Evolutionary conservation across 2,113 vertebrate genomes (phyloP), one percentile per base, ranked within the genome.

Genomic region (Python bivittatus): DNA sequence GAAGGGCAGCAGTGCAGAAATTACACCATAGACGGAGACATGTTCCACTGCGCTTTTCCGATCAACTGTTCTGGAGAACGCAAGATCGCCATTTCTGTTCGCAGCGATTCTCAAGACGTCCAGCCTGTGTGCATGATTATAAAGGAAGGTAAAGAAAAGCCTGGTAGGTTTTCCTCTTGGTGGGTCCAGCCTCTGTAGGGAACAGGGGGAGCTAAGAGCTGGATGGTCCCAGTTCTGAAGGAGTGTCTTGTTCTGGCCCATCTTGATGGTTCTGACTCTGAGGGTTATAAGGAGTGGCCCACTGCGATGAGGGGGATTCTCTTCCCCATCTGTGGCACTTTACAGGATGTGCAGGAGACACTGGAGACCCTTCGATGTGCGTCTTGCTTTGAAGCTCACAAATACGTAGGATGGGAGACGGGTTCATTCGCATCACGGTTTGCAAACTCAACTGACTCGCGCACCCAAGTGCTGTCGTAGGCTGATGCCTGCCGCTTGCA

Each of bases 101-200:
- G 1, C 90, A 92, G 0, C 90, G 91, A 92, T 60, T 94, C 95
- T 10, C 88, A 93, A 92, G 95, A 96, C 58, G 53, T 96, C 10
- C 95, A 88, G 29, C 95, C 97, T 52, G 0, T 96, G 11, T 97
- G 97, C 92, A n/a, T 86, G 54, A 91, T 5, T 72, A 93, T 13
- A 0, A 53, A 93, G 86, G 93, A 95, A 86, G 95, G 95, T 38
- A 94, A 92, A 13, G 94, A 88, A 4, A 60, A 95, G 57, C 13
- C 48, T 42, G 20, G 52, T 86, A 48, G 12, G 22, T 86, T 9
- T 22, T 15, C 48, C 84, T 6, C 10, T 86, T 53, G 84, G 11
- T 13, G 48, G 13, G 27, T 25, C 22, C 44, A 48, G 48, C 12
- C 44, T 52, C 20, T 15, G 11, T 33, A 85, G 53, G 84, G 42